Conservation (phyloP, 2,888 invertebrate genomes). For the Volucella bombylans region DNA sequence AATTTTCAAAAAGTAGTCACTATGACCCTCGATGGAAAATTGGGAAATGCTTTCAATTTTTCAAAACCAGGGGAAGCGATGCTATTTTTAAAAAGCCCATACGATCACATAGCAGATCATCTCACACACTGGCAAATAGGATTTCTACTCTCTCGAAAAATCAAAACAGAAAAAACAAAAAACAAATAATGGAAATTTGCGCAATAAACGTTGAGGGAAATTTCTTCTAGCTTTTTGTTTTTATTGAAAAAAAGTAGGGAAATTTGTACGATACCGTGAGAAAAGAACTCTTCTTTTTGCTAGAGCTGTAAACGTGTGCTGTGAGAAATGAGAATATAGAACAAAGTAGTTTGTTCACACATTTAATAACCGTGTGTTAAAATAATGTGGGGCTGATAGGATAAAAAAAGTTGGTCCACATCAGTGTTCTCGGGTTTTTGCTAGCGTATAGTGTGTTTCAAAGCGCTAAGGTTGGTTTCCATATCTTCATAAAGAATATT, state of each 20-base stretch:
- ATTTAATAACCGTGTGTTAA: constrained; percentile 63
- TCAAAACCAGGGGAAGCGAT: constrained; percentile 64
- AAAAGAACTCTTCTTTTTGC: constrained; percentile 46
- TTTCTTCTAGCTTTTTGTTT: constrained; percentile 31
- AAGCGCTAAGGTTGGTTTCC: constrained; percentile 83
- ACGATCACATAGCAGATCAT: constrained; percentile 50
- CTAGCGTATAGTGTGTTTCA: constrained; percentile 83
- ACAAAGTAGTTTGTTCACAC: constrained; percentile 59
- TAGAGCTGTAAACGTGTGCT: constrained; percentile 41
- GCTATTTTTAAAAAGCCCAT: constrained; percentile 72
- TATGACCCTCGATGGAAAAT: constrained; percentile 74
- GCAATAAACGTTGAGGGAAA: constrained; percentile 56
- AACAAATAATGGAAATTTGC: constrained; percentile 44
- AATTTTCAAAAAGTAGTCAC: constrained; percentile 1
- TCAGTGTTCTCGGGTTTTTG: constrained; percentile 84
- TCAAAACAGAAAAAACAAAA: not conserved
- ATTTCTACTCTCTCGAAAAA: constrained; percentile 23
- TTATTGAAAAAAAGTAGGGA: constrained; percentile 51
- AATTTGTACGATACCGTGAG: constrained; percentile 37
- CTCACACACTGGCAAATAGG: constrained; percentile 42
- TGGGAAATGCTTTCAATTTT: constrained; percentile 69
- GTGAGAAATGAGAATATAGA: constrained; percentile 56
- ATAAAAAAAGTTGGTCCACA: constrained; percentile 80
- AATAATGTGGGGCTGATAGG: constrained; percentile 80
- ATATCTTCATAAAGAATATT: constrained; percentile 58